Percentiles rank a stretch among this genome's conserved stretches.
phyloP scores from a whole-genome alignment of 2,113 vertebrate species.

The Marcusenius ussheri region DNA sequence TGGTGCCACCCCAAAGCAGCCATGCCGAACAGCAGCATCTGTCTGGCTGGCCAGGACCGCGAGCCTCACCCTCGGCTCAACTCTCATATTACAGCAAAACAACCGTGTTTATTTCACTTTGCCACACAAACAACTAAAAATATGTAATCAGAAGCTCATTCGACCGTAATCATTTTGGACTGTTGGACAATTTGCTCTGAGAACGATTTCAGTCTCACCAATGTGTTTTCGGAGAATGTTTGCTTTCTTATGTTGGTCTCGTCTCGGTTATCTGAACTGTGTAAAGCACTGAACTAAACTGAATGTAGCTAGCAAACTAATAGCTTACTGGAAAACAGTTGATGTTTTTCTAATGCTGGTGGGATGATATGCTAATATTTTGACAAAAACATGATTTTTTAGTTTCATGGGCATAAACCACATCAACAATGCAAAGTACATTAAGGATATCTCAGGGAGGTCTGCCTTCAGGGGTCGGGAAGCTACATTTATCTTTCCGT shows the following conservation, averaged over 20 bases:
- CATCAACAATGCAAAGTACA: neutral
- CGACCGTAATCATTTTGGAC: neutral
- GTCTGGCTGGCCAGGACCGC: neutral
- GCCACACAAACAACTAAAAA: neutral
- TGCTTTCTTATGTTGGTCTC: neutral
- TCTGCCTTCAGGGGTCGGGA: neutral
- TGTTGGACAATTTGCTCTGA: neutral
- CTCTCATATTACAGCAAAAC: neutral
- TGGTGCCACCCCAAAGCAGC: neutral
- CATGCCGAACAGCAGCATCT: neutral
- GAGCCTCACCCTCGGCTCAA: neutral
- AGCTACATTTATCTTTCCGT: neutral
- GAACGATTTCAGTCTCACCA: neutral
- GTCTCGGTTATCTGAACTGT: neutral
- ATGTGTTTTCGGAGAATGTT: neutral
- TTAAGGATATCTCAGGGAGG: neutral
- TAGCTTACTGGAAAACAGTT: neutral
- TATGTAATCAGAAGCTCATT: neutral
- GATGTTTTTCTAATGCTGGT: neutral
- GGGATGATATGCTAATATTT: neutral
- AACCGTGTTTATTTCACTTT: neutral
- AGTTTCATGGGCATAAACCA: neutral
- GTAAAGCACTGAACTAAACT: neutral
- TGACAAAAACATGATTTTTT: neutral
- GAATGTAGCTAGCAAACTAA: neutral